Conservation (phyloP, 1,140 invertebrate species). For the Platorchestia sp. region DNA sequence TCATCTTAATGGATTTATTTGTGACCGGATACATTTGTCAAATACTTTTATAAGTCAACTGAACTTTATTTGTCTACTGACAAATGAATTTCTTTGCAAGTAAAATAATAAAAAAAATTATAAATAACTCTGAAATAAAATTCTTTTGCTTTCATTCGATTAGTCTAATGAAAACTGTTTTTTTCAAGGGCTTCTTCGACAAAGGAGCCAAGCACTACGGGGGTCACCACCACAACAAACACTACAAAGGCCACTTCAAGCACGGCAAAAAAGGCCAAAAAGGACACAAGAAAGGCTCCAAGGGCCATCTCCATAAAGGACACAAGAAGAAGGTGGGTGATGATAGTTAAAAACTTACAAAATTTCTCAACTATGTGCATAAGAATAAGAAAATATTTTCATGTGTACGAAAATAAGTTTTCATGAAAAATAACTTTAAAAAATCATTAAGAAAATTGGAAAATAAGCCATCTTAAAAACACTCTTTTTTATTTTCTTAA, state of each 20-base stretch:
- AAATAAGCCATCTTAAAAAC: too few relatives aligned
- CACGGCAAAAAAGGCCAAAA: slow-evolving; percentile 61
- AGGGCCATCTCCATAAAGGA: slow-evolving; percentile 65
- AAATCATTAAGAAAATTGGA: too few relatives aligned
- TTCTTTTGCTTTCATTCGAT: too few relatives aligned
- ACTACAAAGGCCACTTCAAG: slow-evolving; percentile 53
- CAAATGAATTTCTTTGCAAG: too few relatives aligned
- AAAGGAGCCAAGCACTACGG: slow-evolving; percentile 55
- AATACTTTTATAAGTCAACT: too few relatives aligned
- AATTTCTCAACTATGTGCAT: not conserved
- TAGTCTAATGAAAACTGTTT: not conserved
- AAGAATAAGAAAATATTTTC: not conserved
- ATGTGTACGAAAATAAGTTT: not conserved
- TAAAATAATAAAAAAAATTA: too few relatives aligned
- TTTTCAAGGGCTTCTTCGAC: slow-evolving; percentile 54
- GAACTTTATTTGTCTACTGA: too few relatives aligned
- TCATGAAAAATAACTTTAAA: too few relatives aligned
- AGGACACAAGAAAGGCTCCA: slow-evolving; percentile 63
- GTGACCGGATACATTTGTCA: too few relatives aligned
- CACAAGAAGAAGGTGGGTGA: slow-evolving; percentile 59
- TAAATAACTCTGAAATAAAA: too few relatives aligned
- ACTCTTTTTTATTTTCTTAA: too few relatives aligned
- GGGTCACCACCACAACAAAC: slow-evolving; percentile 51
- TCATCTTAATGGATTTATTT: too few relatives aligned
- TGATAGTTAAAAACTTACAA: not conserved